phyloP scores from a whole-genome alignment of 2,888 invertebrate species.

The Agrotis segetum region DNA sequence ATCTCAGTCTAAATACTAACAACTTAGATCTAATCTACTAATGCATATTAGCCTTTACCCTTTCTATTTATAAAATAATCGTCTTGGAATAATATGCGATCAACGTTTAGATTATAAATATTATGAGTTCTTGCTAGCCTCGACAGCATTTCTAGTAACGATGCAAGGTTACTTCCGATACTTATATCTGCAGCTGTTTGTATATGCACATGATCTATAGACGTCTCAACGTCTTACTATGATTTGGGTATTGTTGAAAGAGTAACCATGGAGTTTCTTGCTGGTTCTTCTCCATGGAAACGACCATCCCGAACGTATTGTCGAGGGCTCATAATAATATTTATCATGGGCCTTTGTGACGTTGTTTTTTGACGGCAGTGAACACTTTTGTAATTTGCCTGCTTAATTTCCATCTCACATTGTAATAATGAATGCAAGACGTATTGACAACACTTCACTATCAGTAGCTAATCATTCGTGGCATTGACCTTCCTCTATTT shows the following conservation, averaged over 20 bases:
- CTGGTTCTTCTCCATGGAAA: no score
- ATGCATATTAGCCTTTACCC: conserved; percentile 6
- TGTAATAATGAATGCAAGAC: neutral
- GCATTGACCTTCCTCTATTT: conserved; percentile 14
- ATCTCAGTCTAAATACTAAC: neutral
- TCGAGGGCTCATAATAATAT: no score
- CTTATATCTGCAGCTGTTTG: neutral
- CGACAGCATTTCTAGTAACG: conserved; percentile 9
- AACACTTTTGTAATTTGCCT: neutral
- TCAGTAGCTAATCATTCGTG: conserved; percentile 8
- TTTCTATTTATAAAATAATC: conserved; percentile 25
- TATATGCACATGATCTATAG: no score
- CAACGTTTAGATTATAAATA: neutral
- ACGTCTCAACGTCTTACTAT: no score
- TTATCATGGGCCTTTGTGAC: no score
- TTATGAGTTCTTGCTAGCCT: conserved; percentile 3
- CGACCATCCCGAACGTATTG: no score
- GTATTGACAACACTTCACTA: neutral
- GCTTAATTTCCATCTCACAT: neutral
- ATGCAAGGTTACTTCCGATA: conserved; percentile 26
- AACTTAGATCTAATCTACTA: neutral
- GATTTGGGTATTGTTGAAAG: no score
- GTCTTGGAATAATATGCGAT: conserved; percentile 1
- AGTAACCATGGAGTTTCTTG: no score
- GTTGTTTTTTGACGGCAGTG: neutral